phyloP scores from a whole-genome alignment of 1,140 invertebrate genomes.

The Phenacoccus solenopsis region DNA sequence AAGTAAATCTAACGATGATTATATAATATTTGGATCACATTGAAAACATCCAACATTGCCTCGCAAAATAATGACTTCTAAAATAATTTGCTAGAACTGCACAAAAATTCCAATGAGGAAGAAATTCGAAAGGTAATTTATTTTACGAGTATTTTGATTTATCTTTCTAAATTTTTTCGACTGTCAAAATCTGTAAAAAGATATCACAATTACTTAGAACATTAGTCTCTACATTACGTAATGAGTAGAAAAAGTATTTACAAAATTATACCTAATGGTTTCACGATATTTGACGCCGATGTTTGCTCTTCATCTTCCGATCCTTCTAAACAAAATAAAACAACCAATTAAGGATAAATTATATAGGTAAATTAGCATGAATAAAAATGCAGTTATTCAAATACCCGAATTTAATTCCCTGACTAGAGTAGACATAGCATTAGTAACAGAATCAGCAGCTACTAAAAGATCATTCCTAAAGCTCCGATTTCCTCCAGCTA shows the following conservation, averaged over 20 bases:
- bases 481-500: slow-evolving; percentile 42
- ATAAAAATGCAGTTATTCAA: neutral
- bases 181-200: neutral
- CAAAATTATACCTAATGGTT: slow-evolving; percentile 8
- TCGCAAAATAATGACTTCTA: too few species aligned
- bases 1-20: too few species aligned
- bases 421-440: slow-evolving; percentile 90
- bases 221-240: neutral
- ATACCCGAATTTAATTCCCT: slow-evolving; percentile 78
- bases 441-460: slow-evolving; percentile 88
- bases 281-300: neutral
- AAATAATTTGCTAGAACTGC: too few species aligned
- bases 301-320: neutral
- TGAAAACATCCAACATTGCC: too few species aligned
- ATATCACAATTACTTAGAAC: neutral
- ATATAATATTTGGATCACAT: too few species aligned
- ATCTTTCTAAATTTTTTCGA: neutral
- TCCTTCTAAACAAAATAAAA: slow-evolving; percentile 6
- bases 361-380: neutral
- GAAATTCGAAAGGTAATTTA: neutral
- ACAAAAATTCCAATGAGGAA: neutral
- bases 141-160: neutral
- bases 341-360: neutral
- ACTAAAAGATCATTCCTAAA: slow-evolving; percentile 73
- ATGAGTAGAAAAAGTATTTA: neutral